Evolutionary conservation across 2,113 vertebrate genomes (phyloP), one percentile per base, ranked within the genome.

Genomic region (Paradisaea rubra): DNA sequence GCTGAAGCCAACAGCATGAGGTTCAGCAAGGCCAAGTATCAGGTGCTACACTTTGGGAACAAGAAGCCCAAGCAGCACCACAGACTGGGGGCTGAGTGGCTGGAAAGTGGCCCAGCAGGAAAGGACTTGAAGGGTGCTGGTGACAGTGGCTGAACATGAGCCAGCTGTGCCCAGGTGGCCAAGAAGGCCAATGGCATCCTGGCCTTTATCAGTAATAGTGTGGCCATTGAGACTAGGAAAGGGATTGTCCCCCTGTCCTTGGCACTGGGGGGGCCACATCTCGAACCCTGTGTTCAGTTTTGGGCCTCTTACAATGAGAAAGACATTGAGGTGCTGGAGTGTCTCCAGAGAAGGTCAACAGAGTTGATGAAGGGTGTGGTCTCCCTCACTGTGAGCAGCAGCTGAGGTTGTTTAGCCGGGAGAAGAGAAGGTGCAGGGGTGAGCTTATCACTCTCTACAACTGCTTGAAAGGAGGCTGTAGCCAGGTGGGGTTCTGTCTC

Each of bases 401-500:
- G 3, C 21, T 35, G 25, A 7, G 21, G 6, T 1, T 42, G 13
- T 28, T 72, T 11, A 37, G 18, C 9, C 14, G 20, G 27, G 27
- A 61, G 47, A 39, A 3, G 13, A 65, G 3, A 7, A 44, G 27
- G 10, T 4, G 23, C 23, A 39, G 19, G 23, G 5, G 7, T 23
- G 15, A 39, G 6, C 13, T 21, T 50, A 50, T 16, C 44, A 23
- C 22, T 37, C 18, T 33, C 37, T 24, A 27, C 6, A 27, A 3
- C 22, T 57, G 21, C 12, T 37, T 42, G 31, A 13, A 37, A 37
- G 13, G 13, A 37, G 18, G 6, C 1, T 24, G 37, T 5, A 73
- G 53, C 3, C 7, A 24, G 19, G 7, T 52, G 13, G 8, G 6
- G 15, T 1, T 21, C 7, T 0, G 1, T 11, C 8, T 45, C 39